Evolutionary conservation across 2,113 vertebrate genomes (phyloP).

Genomic region (Etheostoma spectabile): DNA sequence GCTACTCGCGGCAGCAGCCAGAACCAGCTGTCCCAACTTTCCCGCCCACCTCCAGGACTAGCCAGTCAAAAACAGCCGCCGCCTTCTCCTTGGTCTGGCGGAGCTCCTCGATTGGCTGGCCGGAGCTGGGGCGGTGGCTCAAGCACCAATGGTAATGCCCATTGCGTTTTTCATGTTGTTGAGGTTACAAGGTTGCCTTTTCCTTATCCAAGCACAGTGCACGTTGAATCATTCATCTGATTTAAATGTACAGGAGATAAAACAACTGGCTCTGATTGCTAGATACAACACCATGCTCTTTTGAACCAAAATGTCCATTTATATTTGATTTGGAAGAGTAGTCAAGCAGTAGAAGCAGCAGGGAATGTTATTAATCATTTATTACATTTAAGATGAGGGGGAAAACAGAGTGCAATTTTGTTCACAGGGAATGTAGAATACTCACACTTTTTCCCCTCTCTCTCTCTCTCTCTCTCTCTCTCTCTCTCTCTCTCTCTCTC

Average conservation of each 20-base stretch:
- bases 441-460: neutral
- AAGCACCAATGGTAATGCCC: slow-evolving; percentile 86
- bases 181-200: neutral
- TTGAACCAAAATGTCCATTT: slow-evolving; percentile 23
- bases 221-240: slow-evolving; percentile 31
- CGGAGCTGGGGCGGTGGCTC: slow-evolving; percentile 90
- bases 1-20: slow-evolving; percentile 95
- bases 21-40: slow-evolving; percentile 94
- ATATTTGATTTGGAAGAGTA: slow-evolving; percentile 43
- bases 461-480: too few species aligned
- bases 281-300: slow-evolving; percentile 20
- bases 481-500: too few species aligned
- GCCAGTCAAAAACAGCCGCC: slow-evolving; percentile 94
- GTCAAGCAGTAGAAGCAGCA: neutral
- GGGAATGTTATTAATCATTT: slow-evolving; percentile 41
- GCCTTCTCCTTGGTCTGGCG: slow-evolving; percentile 93
- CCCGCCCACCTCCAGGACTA: slow-evolving; percentile 96
- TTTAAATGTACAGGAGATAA: slow-evolving; percentile 13
- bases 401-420: neutral
- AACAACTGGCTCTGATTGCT: slow-evolving; percentile 9
- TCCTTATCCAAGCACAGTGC: neutral
- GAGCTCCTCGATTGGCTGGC: slow-evolving; percentile 90
- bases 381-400: slow-evolving; percentile 25
- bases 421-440: slow-evolving; percentile 26
- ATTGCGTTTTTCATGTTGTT: neutral